Base-by-base conservation (phyloP, 2,797 vertebrate genomes). In the Enteromius trimaculatus region DNA sequence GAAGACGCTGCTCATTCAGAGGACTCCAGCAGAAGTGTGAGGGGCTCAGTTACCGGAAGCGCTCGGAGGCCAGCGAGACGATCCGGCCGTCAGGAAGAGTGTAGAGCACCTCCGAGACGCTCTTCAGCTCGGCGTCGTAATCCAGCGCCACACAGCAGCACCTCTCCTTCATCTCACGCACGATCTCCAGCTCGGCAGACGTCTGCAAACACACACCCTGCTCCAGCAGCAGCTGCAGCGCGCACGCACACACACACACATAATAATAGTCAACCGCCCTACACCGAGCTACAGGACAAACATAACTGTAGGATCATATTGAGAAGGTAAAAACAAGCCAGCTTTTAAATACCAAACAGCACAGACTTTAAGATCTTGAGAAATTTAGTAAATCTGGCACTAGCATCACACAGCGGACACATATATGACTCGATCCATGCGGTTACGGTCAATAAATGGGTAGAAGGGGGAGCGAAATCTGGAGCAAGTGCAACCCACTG, bases 81-180 rank as follows among this genome's bases (percentile, higher is more conserved):
- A 89, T 53, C 84, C 90, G 93, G 51, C 95, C 95, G 1, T 96
- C 95, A 0, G 95, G 95, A 87, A 96, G 87, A 4, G 90, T 95
- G 91, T 95, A 95, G 85, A 82, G 65, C 76, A 88, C 80, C 80
- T 90, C 91, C 29, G 82, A 34, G 83, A 85, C 80, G 1, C 0
- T 42, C 4, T n/a, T 79, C 62, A 94, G 90, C 85, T 92, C 93
- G 0, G 79, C 86, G 21, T 94, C 92, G 14, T 92, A 94, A 88
- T 92, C 55, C 34, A 89, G 86, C 34, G 94, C 89, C 55, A 95
- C 93, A 8, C 66, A 88, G 89, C 95, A 96, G 85, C 93, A 93
- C 8, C 74, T 90, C 90, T 96, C 95, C 90, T 96, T 96, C 71
- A 95, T 94, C 87, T 96, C 94, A 55, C 95, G 86, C 21, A 94